phyloP scores from a whole-genome alignment of 2,113 vertebrate species.

The Aspiorhynchus laticeps region DNA sequence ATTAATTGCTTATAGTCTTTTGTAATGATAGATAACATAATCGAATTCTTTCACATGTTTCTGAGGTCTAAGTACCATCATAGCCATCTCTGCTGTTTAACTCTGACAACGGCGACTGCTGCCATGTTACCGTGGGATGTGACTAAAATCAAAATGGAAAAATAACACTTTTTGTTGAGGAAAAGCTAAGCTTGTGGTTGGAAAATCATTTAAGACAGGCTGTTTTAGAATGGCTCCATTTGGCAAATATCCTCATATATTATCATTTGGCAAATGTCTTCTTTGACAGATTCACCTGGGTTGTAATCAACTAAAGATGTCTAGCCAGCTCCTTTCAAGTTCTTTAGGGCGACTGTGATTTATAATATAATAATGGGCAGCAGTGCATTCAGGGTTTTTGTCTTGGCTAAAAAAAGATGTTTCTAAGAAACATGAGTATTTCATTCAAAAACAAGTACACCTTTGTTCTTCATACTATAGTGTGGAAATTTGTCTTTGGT shows the following conservation, averaged over 20 bases:
- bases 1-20: slow-evolving; percentile 43
- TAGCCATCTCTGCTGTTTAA: slow-evolving; percentile 36
- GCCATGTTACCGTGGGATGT: background rate
- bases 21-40: slow-evolving; percentile 47
- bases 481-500: background rate
- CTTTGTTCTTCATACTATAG: background rate
- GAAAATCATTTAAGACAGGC: slow-evolving; percentile 3
- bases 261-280: slow-evolving; percentile 10
- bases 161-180: background rate
- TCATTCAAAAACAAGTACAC: background rate
- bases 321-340: slow-evolving; percentile 2
- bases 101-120: slow-evolving; percentile 5
- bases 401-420: background rate
- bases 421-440: background rate
- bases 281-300: slow-evolving; percentile 25
- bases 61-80: slow-evolving; percentile 28
- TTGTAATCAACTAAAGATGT: slow-evolving; percentile 13
- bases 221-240: background rate
- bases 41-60: slow-evolving; percentile 45
- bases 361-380: slow-evolving; percentile 32
- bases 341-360: slow-evolving; percentile 9
- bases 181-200: slow-evolving; percentile 12
- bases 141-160: slow-evolving; percentile 22
- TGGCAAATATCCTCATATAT: slow-evolving; percentile 30
- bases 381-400: background rate